phyloP scores from a whole-genome alignment of 2,113 vertebrate genomes.

The Oncorhynchus clarkii region DNA sequence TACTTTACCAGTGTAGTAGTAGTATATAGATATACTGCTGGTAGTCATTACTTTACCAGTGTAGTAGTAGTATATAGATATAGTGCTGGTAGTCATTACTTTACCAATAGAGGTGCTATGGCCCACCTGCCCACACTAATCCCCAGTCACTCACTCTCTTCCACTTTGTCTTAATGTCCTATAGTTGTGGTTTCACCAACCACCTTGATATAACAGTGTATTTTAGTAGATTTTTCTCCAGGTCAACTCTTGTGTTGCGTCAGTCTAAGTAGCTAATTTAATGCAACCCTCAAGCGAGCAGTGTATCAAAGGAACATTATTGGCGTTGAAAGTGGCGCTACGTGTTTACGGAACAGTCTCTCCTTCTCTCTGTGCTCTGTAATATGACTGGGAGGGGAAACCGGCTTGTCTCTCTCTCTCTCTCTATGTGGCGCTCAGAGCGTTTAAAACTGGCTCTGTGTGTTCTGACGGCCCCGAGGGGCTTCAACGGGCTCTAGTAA shows the following conservation, averaged over 20 bases:
- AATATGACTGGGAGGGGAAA: slow-evolving; percentile 6
- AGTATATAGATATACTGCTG: too few species aligned
- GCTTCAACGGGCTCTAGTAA: slow-evolving; percentile 17
- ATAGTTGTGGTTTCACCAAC: too few species aligned
- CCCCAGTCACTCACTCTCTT: too few species aligned
- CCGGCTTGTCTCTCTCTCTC: slow-evolving; percentile 11
- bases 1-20: too few species aligned
- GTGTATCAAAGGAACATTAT: slow-evolving; percentile 8
- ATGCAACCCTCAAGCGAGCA: slow-evolving; percentile 29
- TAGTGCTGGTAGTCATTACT: too few species aligned
- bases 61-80: too few species aligned
- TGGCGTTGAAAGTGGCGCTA: slow-evolving; percentile 36
- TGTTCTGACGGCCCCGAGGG: slow-evolving; percentile 33
- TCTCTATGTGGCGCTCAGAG: slow-evolving; percentile 30
- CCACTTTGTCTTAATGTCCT: too few species aligned
- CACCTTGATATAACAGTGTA: too few species aligned
- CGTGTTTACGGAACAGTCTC: background rate
- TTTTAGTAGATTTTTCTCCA: background rate
- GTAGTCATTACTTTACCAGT: too few species aligned
- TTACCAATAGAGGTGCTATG: too few species aligned
- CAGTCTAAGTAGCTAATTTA: slow-evolving; percentile 28
- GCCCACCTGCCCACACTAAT: too few species aligned
- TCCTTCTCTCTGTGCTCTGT: background rate
- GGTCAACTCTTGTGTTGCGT: slow-evolving; percentile 21
- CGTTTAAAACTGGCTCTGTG: slow-evolving; percentile 56